A percentile compares a stretch with the other conserved stretches of the same genome.
These are phyloP conservation scores for Heterohyrax brucei DNA, from an alignment of 2,797 vertebrate species.

Conservation along the genomic window DNA sequence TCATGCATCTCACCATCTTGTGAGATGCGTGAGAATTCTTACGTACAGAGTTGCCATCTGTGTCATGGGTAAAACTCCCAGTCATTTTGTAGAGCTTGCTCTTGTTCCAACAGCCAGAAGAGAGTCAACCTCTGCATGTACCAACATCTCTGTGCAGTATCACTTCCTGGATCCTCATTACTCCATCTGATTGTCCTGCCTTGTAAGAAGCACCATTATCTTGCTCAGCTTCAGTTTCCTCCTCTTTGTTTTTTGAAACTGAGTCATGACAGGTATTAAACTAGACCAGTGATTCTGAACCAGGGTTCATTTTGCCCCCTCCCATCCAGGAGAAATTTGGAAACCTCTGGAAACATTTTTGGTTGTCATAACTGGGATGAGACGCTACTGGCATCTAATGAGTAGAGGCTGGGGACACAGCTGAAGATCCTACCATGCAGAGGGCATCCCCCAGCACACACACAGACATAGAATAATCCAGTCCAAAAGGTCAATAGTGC, in stretches of 20 bases:
- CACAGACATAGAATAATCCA: neutral
- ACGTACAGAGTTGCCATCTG: conserved; percentile 53
- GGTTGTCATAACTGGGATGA: neutral
- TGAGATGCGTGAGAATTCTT: conserved; percentile 67
- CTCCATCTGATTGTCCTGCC: conserved; percentile 43
- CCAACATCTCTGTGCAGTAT: conserved; percentile 72
- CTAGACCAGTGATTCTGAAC: neutral
- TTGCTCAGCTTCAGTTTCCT: conserved; percentile 12
- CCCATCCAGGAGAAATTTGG: neutral
- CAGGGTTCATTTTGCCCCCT: neutral
- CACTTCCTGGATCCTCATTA: conserved; percentile 71
- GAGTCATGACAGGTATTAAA: neutral
- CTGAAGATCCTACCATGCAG: neutral
- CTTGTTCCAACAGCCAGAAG: conserved; percentile 61
- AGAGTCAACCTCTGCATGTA: conserved; percentile 70
- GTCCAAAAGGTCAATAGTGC: neutral
- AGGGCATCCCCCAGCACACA: neutral
- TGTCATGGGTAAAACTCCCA: conserved; percentile 79
- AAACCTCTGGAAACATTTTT: conserved; percentile 18
- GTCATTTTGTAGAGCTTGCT: conserved; percentile 67
- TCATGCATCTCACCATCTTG: neutral
- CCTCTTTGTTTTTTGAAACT: neutral
- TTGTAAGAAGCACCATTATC: conserved; percentile 23
- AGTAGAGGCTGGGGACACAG: neutral
- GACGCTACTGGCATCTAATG: conserved; percentile 23